phyloP scores from a whole-genome alignment of 2,797 vertebrate genomes.

The Tinamus major region DNA sequence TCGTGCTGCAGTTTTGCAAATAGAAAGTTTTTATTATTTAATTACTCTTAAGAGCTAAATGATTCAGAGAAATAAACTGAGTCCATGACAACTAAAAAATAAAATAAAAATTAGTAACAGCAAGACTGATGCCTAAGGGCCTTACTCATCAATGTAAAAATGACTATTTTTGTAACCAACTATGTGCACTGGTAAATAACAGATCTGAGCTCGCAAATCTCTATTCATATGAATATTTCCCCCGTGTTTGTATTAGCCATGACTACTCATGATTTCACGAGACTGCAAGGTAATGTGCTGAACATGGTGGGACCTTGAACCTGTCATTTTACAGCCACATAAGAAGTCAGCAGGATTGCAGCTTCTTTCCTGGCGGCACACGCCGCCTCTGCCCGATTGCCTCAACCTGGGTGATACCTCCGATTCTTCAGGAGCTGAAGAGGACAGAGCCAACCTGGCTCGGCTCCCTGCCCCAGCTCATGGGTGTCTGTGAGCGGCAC shows the following conservation, averaged over 20 bases:
- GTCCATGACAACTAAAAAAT: constrained; percentile 8
- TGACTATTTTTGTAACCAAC: constrained; percentile 7
- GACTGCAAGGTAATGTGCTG: background rate
- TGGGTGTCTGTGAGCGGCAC: background rate
- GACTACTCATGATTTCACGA: background rate
- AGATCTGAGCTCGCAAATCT: background rate
- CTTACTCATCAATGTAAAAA: constrained; percentile 29
- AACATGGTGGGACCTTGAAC: fast-evolving
- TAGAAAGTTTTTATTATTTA: constrained; percentile 64
- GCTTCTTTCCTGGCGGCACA: too few relatives aligned
- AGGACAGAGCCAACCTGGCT: background rate
- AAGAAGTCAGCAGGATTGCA: too few relatives aligned
- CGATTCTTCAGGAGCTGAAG: background rate
- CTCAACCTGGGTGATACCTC: background rate
- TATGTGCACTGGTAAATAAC: background rate
- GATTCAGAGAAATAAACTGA: constrained; percentile 39
- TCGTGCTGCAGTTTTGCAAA: constrained; percentile 37
- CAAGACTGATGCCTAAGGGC: constrained; percentile 10
- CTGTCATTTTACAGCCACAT: fast-evolving
- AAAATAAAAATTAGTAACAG: constrained; percentile 35
- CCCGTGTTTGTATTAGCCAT: background rate
- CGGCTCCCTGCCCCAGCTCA: background rate
- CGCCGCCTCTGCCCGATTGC: too few relatives aligned
- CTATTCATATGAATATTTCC: background rate
- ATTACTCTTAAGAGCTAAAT: constrained; percentile 50